Percentiles rank a stretch among this genome's conserved stretches.
These are phyloP conservation scores for Sapayoa aenigma DNA, from an alignment of 2,113 vertebrate species.

Conservation along the genomic window DNA sequence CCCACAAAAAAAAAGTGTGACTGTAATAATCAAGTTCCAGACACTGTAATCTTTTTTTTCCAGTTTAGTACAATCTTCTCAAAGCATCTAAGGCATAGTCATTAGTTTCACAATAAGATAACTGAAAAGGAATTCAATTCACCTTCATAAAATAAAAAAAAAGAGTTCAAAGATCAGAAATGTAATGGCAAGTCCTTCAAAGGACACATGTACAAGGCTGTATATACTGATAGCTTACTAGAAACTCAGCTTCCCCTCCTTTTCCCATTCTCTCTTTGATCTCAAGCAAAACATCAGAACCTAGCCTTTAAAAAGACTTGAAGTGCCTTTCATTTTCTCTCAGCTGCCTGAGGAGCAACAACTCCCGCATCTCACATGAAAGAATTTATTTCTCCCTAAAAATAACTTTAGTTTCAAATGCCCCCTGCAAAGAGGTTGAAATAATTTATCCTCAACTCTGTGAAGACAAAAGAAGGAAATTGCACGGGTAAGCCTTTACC, in stretches of 20 bases:
- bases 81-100: constrained; percentile 9
- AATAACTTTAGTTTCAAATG: constrained; percentile 74
- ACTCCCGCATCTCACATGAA: constrained; percentile 65
- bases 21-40: neutral
- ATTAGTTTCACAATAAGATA: constrained; percentile 53
- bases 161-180: constrained; percentile 72
- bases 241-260: constrained; percentile 44
- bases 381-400: constrained; percentile 73
- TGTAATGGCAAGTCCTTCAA: constrained; percentile 63
- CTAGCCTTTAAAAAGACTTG: constrained; percentile 73
- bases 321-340: constrained; percentile 75
- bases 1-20: neutral
- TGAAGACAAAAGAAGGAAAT: constrained; percentile 78
- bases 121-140: constrained; percentile 25
- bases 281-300: constrained; percentile 76
- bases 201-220: constrained; percentile 7
- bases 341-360: constrained; percentile 70
- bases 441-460: constrained; percentile 71
- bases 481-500: constrained; percentile 70
- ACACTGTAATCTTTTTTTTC: neutral
- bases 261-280: constrained; percentile 68
- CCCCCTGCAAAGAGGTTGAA: constrained; percentile 71
- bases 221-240: constrained; percentile 18
- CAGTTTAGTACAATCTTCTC: neutral
- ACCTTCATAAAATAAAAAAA: constrained; percentile 45